These are phyloP conservation scores for Heteromormyrus szaboi DNA, from an alignment of 2,797 vertebrate species.

Conservation along the genomic window DNA sequence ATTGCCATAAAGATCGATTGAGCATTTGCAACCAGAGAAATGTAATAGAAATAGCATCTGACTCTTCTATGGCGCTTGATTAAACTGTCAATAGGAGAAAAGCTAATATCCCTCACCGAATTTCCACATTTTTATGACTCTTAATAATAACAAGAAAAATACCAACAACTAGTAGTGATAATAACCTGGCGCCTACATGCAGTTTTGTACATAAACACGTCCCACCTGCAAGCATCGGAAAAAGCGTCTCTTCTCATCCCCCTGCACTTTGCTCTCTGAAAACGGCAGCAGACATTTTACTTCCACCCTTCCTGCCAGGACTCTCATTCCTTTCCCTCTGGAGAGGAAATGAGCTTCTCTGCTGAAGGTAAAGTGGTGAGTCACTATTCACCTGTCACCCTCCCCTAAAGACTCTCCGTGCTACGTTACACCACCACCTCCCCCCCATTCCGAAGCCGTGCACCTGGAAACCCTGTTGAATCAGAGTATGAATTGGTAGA, in stretches of 20 bases:
- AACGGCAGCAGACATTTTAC: background rate
- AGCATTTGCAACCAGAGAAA: background rate
- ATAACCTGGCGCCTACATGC: background rate
- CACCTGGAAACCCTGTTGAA: background rate
- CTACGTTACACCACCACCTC: background rate
- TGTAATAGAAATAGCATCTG: background rate
- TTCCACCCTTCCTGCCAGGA: background rate
- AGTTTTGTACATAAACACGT: slow-evolving; percentile 1
- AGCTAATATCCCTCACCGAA: background rate
- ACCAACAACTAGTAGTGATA: background rate
- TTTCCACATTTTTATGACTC: background rate
- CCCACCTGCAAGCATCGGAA: background rate
- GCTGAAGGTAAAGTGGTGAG: slow-evolving; percentile 4
- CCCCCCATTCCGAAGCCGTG: background rate
- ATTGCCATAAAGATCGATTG: background rate
- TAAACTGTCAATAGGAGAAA: background rate
- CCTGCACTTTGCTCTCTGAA: background rate
- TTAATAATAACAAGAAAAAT: background rate
- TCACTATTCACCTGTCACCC: slow-evolving; percentile 4
- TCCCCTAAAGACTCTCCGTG: background rate
- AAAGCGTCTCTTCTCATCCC: background rate
- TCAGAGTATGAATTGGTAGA: background rate
- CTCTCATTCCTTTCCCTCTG: background rate
- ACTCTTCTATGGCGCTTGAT: background rate
- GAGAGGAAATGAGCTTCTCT: slow-evolving; percentile 8